These are phyloP conservation scores for Ptycholaimellus sp. DNA, from an alignment of 2,888 invertebrate species.

Conservation along the genomic window DNA sequence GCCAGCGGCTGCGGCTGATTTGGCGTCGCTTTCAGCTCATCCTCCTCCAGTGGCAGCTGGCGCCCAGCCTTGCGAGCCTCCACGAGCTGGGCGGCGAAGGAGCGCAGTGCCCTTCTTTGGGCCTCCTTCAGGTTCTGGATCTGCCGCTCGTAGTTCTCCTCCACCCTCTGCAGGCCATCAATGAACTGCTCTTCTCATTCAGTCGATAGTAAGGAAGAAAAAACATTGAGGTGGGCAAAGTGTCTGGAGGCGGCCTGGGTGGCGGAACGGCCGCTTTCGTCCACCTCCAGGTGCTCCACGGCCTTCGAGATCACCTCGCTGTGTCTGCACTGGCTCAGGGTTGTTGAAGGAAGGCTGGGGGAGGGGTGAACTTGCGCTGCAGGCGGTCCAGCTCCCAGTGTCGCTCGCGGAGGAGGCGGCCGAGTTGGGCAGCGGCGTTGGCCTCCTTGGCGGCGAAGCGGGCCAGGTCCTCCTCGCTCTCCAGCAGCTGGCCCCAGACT, in stretches of 20 bases:
- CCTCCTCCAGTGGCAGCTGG: too few species aligned
- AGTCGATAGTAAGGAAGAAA: too few species aligned
- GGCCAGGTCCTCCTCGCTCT: too few species aligned
- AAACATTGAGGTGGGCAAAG: background rate
- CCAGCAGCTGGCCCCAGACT: too few species aligned
- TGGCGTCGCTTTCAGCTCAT: background rate
- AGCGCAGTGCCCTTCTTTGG: background rate
- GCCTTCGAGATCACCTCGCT: background rate
- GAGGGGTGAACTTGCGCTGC: background rate
- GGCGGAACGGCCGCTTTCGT: background rate
- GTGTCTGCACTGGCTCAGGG: background rate
- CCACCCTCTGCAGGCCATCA: conserved; percentile 2
- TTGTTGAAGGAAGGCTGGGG: background rate
- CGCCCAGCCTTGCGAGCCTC: too few species aligned
- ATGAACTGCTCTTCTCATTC: too few species aligned
- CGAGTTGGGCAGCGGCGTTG: too few species aligned
- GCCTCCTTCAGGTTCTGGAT: background rate
- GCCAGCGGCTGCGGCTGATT: background rate
- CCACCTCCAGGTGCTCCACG: background rate
- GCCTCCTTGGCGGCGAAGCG: too few species aligned
- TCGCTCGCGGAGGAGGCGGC: background rate
- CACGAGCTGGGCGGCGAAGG: background rate
- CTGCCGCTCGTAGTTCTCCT: conserved; percentile 1
- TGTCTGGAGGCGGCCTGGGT: background rate
- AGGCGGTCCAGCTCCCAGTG: conserved; percentile 1